Conservation (phyloP, 2,113 vertebrate genomes). For the Caranx melampygus region DNA sequence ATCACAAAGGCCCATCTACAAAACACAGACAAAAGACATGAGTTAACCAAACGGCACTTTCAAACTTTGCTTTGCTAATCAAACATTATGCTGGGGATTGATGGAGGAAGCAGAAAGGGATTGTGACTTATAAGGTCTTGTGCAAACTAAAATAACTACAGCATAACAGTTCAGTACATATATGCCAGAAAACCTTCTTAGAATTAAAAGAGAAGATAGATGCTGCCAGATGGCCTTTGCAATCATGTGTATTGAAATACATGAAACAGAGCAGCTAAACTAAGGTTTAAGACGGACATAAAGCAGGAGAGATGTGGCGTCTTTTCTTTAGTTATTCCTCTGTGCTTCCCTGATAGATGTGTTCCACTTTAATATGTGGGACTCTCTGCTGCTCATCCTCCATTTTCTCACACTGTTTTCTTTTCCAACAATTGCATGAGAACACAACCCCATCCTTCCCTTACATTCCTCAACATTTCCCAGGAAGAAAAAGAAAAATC, state of each 20-base stretch:
- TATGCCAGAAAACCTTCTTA: background rate
- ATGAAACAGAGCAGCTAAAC: background rate
- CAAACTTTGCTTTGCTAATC: background rate
- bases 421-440: slow-evolving; percentile 22
- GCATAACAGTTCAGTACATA: background rate
- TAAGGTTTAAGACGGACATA: background rate
- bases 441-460: slow-evolving; percentile 9
- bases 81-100: background rate
- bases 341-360: background rate
- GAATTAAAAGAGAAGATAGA: background rate
- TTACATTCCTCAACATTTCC: slow-evolving; percentile 17
- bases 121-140: background rate
- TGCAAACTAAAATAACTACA: background rate
- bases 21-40: slow-evolving; percentile 55
- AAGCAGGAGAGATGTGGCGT: background rate
- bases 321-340: slow-evolving; percentile 9
- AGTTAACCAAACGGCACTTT: slow-evolving; percentile 15
- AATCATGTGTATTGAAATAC: background rate
- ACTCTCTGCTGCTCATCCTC: slow-evolving; percentile 18
- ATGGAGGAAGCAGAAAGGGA: background rate
- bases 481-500: background rate
- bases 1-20: slow-evolving; percentile 98
- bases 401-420: slow-evolving; percentile 7
- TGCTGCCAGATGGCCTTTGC: background rate
- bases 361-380: slow-evolving; percentile 17